These are phyloP conservation scores for Monarcha castaneiventris DNA, from an alignment of 2,113 vertebrate species.

Conservation along the genomic window DNA sequence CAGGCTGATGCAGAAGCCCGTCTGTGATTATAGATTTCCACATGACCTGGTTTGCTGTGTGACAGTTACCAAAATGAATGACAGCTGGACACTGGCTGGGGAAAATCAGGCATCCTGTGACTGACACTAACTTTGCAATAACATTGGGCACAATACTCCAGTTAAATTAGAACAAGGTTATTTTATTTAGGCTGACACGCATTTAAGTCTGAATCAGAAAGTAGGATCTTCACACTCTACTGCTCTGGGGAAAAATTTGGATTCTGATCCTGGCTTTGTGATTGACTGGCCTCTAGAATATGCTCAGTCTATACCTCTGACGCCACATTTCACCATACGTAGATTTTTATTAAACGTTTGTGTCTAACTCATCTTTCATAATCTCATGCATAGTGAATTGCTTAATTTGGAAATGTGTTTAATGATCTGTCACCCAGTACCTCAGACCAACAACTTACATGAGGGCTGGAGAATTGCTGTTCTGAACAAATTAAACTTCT, in stretches of 20 bases:
- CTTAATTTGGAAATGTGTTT: slow-evolving; percentile 8
- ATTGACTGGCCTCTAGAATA: background rate
- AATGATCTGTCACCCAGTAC: background rate
- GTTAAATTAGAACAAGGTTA: slow-evolving; percentile 27
- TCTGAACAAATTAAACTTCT: background rate
- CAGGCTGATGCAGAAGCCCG: background rate
- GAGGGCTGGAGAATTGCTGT: background rate
- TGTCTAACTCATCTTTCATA: background rate
- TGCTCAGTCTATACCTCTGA: background rate
- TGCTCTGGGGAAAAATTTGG: background rate
- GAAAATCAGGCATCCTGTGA: background rate
- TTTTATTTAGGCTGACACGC: background rate
- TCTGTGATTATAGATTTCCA: background rate
- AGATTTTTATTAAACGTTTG: background rate
- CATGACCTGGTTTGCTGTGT: slow-evolving; percentile 11
- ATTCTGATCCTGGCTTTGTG: background rate
- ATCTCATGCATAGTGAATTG: background rate
- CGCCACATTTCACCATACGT: background rate
- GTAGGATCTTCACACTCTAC: background rate
- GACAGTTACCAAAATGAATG: slow-evolving; percentile 42
- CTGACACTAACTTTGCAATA: slow-evolving; percentile 30
- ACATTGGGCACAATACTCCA: background rate
- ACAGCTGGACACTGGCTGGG: background rate
- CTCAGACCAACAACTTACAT: background rate
- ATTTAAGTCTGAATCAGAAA: slow-evolving; percentile 8